Conservation (phyloP, 2,113 vertebrate genomes). For the Festucalex cinctus region DNA sequence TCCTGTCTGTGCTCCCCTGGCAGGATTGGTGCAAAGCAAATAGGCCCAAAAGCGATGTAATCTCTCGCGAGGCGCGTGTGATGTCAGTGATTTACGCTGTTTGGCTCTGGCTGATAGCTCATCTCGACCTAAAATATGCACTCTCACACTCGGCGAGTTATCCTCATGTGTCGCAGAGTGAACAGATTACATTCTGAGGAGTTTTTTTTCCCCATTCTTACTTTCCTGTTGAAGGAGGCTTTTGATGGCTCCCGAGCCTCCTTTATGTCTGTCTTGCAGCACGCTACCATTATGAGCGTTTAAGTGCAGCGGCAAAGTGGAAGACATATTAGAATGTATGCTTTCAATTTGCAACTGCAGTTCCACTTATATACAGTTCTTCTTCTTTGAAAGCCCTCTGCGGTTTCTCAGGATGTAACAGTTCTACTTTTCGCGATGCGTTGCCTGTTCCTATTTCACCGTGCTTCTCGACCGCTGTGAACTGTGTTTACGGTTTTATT, state of each 20-base stretch:
- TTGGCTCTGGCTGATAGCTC: constrained; percentile 20
- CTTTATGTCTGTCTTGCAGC: constrained; percentile 16
- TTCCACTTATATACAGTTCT: constrained; percentile 13
- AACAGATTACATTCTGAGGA: constrained; percentile 19
- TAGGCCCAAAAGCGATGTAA: not conserved
- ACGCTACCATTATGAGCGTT: not conserved
- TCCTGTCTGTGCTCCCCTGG: not conserved
- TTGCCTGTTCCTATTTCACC: constrained; percentile 1
- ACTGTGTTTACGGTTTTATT: constrained; percentile 33
- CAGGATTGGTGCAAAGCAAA: constrained; percentile 1
- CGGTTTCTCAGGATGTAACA: constrained; percentile 35
- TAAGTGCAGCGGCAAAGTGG: constrained; percentile 3
- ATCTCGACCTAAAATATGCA: constrained; percentile 24
- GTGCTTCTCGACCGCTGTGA: constrained; percentile 7
- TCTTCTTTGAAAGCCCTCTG: constrained; percentile 31
- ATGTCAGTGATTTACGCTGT: constrained; percentile 24
- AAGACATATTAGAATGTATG: constrained; percentile 17
- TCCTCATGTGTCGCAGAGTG: constrained; percentile 13
- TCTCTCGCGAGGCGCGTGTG: constrained; percentile 1
- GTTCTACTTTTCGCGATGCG: constrained; percentile 11
- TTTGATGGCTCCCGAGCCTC: constrained; percentile 18
- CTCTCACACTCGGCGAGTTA: constrained; percentile 14
- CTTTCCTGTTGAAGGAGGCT: not conserved
- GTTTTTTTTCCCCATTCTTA: constrained; percentile 4
- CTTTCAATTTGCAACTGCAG: constrained; percentile 23